Percentiles rank a stretch among this genome's conserved stretches.
These are phyloP conservation scores for Buathra laborator DNA, from an alignment of 2,888 invertebrate species.

Conservation along the genomic window DNA sequence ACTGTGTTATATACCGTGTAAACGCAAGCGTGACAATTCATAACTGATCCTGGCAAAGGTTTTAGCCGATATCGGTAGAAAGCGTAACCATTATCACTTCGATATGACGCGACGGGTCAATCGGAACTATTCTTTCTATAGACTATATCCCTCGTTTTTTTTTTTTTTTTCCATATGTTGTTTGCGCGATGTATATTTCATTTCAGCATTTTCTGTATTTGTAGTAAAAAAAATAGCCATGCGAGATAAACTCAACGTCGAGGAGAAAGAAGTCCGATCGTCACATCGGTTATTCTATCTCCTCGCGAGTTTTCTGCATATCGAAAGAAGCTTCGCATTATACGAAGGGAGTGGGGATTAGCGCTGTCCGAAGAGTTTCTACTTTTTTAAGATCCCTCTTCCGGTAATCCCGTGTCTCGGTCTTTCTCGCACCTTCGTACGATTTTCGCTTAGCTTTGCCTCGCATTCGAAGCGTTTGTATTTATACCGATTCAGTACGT, in stretches of 20 bases:
- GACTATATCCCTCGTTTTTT: not conserved
- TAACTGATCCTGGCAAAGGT: constrained; percentile 46
- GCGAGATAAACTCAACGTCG: not conserved
- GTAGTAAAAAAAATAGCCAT: no score
- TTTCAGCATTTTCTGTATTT: not conserved
- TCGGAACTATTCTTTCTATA: not conserved
- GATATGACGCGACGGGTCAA: constrained; percentile 27
- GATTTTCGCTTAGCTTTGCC: constrained; percentile 18
- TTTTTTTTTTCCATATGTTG: not conserved
- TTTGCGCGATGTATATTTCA: constrained; percentile 1
- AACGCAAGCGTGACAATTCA: constrained; percentile 33
- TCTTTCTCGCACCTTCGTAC: constrained; percentile 14
- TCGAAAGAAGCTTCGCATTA: constrained; percentile 50
- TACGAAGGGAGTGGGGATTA: constrained; percentile 41
- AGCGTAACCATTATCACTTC: not conserved
- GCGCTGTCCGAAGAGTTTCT: constrained; percentile 40
- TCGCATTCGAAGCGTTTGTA: not conserved
- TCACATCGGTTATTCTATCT: constrained; percentile 1
- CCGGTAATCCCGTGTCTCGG: constrained; percentile 36
- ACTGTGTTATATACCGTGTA: constrained; percentile 23
- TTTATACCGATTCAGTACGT: constrained; percentile 7
- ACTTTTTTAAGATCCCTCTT: constrained; percentile 43
- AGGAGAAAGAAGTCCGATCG: constrained; percentile 22
- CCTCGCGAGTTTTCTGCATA: constrained; percentile 38
- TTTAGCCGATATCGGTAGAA: constrained; percentile 15